These are phyloP conservation scores for Belonocnema kinseyi DNA, from an alignment of 1,140 invertebrate species.

Conservation along the genomic window DNA sequence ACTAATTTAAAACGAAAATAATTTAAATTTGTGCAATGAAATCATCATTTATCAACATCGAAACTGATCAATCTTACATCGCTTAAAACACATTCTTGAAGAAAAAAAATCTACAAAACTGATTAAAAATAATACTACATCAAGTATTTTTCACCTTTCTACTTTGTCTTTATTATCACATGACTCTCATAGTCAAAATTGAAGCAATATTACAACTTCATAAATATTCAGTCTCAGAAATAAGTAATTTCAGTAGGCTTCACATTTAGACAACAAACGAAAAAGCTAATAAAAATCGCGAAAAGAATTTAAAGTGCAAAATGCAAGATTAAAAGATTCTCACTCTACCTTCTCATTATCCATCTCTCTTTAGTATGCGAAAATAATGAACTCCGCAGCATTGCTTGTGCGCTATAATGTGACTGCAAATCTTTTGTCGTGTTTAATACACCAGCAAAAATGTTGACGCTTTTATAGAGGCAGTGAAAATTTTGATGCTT, in stretches of 20 bases:
- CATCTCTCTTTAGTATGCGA: conserved; percentile 9
- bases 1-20: too few species aligned
- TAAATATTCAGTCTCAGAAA: not conserved
- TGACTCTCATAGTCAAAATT: too few species aligned
- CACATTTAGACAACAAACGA: not conserved
- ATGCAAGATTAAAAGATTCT: conserved; percentile 25
- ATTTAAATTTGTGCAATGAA: too few species aligned
- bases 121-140: too few species aligned
- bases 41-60: too few species aligned
- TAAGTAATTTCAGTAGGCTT: not conserved
- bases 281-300: conserved; percentile 9
- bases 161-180: too few species aligned
- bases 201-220: too few species aligned
- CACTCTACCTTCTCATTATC: conserved; percentile 19
- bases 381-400: conserved; percentile 23
- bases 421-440: conserved; percentile 25
- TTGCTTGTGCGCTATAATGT: conserved; percentile 23
- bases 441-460: conserved; percentile 26
- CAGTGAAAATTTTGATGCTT: conserved; percentile 10
- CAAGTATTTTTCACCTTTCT: too few species aligned
- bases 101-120: too few species aligned
- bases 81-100: too few species aligned
- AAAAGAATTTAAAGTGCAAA: conserved; percentile 10
- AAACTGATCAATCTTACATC: too few species aligned
- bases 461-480: conserved; percentile 21